Percentiles rank a stretch among this genome's conserved stretches.
These are phyloP conservation scores for Halictus quadricinctus DNA, from an alignment of 2,888 invertebrate species.

Conservation along the genomic window DNA sequence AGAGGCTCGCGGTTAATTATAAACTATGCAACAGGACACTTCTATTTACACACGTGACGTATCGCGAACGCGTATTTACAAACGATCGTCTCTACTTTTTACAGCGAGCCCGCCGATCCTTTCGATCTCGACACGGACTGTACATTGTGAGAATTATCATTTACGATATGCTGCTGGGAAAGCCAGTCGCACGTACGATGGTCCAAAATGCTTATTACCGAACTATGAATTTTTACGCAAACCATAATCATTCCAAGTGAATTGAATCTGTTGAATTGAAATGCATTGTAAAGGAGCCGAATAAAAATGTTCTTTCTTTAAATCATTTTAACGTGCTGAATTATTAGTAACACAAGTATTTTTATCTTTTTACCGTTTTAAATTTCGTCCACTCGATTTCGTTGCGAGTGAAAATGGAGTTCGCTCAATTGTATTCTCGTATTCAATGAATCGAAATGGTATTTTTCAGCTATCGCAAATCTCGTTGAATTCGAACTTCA, in stretches of 20 bases:
- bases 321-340: no score
- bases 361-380: no score
- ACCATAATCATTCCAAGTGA: background rate
- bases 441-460: no score
- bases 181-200: background rate
- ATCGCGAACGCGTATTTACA: conserved; percentile 56
- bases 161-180: conserved; percentile 5
- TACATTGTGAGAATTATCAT: background rate
- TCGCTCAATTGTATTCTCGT: no score
- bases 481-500: no score
- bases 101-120: background rate
- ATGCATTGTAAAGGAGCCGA: no score
- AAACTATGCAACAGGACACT: conserved; percentile 29
- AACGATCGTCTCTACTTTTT: conserved; percentile 28
- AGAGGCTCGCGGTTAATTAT: conserved; percentile 4
- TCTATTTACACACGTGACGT: conserved; percentile 53
- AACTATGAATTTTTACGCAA: background rate
- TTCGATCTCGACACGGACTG: background rate
- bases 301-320: no score
- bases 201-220: background rate
- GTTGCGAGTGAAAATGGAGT: no score
- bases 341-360: no score
- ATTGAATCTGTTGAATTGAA: no score
- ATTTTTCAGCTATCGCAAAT: no score
- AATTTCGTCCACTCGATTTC: no score